These are phyloP conservation scores for Platerodrilus igneus DNA, from an alignment of 2,888 invertebrate species.

Conservation along the genomic window DNA sequence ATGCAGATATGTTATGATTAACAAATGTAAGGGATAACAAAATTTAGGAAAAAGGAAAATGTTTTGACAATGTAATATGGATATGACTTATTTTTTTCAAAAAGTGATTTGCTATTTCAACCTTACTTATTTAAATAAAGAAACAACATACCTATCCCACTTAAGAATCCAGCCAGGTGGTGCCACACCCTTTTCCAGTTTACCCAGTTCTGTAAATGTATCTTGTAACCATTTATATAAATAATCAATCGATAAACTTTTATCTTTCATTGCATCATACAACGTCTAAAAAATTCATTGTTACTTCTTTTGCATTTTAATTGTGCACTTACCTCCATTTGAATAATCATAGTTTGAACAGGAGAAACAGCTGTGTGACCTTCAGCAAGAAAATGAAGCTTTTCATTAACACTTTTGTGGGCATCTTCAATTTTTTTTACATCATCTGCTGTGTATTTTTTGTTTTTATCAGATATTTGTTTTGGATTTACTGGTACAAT, in stretches of 20 bases:
- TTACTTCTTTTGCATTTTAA: slow-evolving; percentile 1
- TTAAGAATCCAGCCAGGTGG: slow-evolving; percentile 65
- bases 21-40: slow-evolving; percentile 5
- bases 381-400: slow-evolving; percentile 56
- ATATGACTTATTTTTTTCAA: too few species aligned
- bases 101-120: slow-evolving; percentile 3
- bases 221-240: slow-evolving; percentile 58
- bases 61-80: too few species aligned
- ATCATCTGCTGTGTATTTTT: slow-evolving; percentile 22
- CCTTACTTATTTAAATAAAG: slow-evolving; percentile 6
- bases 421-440: slow-evolving; percentile 43
- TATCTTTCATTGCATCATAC: slow-evolving; percentile 57
- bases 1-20: slow-evolving; percentile 1
- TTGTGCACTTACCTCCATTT: slow-evolving; percentile 51
- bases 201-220: slow-evolving; percentile 56
- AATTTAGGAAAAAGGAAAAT: too few species aligned
- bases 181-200: slow-evolving; percentile 61
- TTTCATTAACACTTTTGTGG: slow-evolving; percentile 52
- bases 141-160: slow-evolving; percentile 67
- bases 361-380: slow-evolving; percentile 53
- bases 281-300: slow-evolving; percentile 53
- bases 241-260: slow-evolving; percentile 56
- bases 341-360: slow-evolving; percentile 58
- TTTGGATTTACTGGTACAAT: background rate
- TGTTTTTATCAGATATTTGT: slow-evolving; percentile 5